A percentile compares a stretch with the other conserved stretches of the same genome.
These are phyloP conservation scores for Platalea minor DNA, from an alignment of 2,797 vertebrate genomes.

Conservation along the genomic window DNA sequence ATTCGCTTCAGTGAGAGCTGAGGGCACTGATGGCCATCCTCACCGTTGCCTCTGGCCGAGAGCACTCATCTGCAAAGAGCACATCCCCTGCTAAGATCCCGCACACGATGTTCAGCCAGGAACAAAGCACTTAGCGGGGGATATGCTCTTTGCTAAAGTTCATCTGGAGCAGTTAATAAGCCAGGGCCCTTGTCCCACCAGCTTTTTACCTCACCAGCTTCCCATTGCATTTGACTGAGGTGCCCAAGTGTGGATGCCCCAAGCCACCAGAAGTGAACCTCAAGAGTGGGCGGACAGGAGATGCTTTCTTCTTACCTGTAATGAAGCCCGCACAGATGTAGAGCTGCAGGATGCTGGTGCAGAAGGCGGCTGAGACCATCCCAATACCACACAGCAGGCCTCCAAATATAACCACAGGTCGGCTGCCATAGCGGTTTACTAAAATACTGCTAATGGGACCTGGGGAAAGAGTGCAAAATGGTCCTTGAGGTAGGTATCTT, in stretches of 20 bases:
- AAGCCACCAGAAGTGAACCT: background rate
- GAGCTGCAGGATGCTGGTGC: conserved; percentile 80
- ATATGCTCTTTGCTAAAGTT: background rate
- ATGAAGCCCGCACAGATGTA: conserved; percentile 83
- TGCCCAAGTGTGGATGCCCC: background rate
- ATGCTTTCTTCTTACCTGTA: conserved; percentile 74
- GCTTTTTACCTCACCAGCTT: background rate
- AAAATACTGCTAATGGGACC: conserved; percentile 83
- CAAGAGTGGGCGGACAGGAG: accelerated
- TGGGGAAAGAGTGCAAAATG: conserved; percentile 20
- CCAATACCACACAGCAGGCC: conserved; percentile 80
- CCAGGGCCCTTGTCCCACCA: background rate
- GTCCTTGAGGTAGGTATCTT: background rate
- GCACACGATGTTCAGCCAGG: accelerated
- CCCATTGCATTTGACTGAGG: accelerated
- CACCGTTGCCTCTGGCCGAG: background rate
- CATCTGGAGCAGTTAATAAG: background rate
- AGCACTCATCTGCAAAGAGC: background rate
- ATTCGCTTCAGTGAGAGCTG: background rate
- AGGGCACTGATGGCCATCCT: background rate
- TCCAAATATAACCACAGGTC: conserved; percentile 80
- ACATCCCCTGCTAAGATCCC: background rate
- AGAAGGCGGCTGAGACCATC: conserved; percentile 81
- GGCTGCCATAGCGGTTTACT: conserved; percentile 82
- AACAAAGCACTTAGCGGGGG: accelerated